phyloP scores from a whole-genome alignment of 2,113 vertebrate species.

The Ageneiosus marmoratus region DNA sequence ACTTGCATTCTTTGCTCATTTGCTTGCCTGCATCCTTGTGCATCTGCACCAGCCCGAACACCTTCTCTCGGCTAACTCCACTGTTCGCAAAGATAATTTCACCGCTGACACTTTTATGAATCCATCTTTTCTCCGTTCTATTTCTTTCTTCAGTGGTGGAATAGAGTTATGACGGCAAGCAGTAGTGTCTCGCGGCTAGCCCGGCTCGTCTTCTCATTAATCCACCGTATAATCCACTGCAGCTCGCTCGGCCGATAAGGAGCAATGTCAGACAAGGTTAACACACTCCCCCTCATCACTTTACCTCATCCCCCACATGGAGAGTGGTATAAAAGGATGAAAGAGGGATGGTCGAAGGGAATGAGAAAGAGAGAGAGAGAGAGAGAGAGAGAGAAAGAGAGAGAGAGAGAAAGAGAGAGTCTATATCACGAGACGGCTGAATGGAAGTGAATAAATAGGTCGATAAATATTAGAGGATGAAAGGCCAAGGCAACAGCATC shows the following conservation, averaged over 20 bases:
- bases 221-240: slow-evolving; percentile 47
- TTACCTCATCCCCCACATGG: not conserved
- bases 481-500: not conserved
- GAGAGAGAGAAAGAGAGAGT: not conserved
- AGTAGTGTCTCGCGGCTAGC: slow-evolving; percentile 6
- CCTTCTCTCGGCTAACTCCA: not conserved
- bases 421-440: not conserved
- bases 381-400: not conserved
- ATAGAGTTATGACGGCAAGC: slow-evolving; percentile 18
- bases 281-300: not conserved
- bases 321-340: not conserved
- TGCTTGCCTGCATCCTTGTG: not conserved
- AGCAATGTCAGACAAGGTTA: slow-evolving; percentile 39
- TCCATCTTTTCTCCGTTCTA: slow-evolving; percentile 20
- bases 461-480: slow-evolving; percentile 29
- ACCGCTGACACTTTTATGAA: slow-evolving; percentile 39
- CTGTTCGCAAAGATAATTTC: slow-evolving; percentile 9
- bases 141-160: not conserved
- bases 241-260: slow-evolving; percentile 23
- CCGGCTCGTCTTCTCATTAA: slow-evolving; percentile 37
- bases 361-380: not conserved
- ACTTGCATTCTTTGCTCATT: not conserved
- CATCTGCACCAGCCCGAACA: not conserved
- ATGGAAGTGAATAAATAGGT: slow-evolving; percentile 12
- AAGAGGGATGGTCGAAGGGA: not conserved